These are phyloP conservation scores for Diachrysia chrysitis DNA, from an alignment of 2,888 invertebrate species.

Conservation along the genomic window DNA sequence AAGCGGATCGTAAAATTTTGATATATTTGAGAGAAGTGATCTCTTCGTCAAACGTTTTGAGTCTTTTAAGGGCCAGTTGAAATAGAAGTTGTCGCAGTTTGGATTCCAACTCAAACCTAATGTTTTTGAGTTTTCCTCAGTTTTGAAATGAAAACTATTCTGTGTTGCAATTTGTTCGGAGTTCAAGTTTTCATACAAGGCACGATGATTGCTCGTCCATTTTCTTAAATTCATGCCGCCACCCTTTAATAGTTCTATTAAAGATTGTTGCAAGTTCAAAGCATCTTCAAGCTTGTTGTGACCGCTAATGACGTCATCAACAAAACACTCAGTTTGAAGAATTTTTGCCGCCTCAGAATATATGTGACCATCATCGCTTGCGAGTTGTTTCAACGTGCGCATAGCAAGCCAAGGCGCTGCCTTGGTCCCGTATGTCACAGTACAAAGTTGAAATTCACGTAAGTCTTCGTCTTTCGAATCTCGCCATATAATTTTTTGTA, in stretches of 20 bases:
- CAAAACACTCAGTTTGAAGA: not conserved
- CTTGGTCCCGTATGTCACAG: constrained; percentile 24
- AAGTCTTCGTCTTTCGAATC: not conserved
- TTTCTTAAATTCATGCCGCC: constrained; percentile 20
- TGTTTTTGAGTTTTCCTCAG: constrained; percentile 23
- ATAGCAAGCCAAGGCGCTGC: constrained; percentile 28
- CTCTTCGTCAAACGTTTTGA: constrained; percentile 28
- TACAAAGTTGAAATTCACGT: constrained; percentile 14
- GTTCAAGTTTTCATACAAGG: not conserved
- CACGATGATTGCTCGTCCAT: constrained; percentile 14
- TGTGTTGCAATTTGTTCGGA: constrained; percentile 6
- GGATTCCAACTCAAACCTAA: constrained; percentile 42
- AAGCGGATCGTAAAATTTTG: constrained; percentile 14
- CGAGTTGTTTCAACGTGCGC: constrained; percentile 23
- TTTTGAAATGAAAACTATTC: constrained; percentile 33
- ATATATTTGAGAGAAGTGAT: constrained; percentile 26
- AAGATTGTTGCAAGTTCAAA: not conserved
- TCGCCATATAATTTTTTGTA: constrained; percentile 43
- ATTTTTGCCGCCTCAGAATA: constrained; percentile 6
- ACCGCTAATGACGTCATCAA: constrained; percentile 20
- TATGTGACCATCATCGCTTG: constrained; percentile 27
- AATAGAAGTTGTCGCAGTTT: constrained; percentile 21
- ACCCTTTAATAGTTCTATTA: constrained; percentile 6
- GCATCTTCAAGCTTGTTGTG: not conserved
- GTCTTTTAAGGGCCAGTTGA: constrained; percentile 22